Evolutionary conservation across 2,797 vertebrate genomes (phyloP).

Genomic region (Chelonia mydas): DNA sequence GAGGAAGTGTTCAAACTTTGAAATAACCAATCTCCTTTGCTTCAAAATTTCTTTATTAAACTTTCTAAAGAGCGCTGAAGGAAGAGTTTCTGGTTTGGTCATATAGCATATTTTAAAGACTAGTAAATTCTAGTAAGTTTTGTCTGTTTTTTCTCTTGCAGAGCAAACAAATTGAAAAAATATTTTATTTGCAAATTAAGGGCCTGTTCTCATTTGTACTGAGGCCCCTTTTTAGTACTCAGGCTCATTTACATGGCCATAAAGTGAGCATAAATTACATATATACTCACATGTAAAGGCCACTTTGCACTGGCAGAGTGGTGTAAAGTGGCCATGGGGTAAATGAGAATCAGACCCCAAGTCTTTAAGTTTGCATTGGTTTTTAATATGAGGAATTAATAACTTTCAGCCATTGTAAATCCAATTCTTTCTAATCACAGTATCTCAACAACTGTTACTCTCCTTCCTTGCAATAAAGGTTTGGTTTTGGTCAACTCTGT

Average conservation of each 20-base stretch:
- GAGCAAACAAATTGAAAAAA: neutral
- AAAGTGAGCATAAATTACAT: rapidly evolving
- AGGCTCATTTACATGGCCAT: neutral
- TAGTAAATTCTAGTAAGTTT: rapidly evolving
- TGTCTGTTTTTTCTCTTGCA: neutral
- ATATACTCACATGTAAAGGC: rapidly evolving
- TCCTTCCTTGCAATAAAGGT: neutral
- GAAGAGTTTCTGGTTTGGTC: neutral
- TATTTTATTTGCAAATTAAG: neutral
- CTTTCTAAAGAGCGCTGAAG: neutral
- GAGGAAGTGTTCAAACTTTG: neutral
- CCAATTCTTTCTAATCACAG: neutral
- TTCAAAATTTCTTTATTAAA: neutral
- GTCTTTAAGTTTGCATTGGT: neutral
- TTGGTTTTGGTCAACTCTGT: neutral
- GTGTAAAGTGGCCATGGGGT: rapidly evolving
- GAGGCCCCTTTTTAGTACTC: neutral
- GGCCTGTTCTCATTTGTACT: neutral
- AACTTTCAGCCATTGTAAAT: rapidly evolving
- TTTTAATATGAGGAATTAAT: neutral
- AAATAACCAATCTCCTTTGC: neutral
- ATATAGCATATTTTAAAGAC: neutral
- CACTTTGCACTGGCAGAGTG: rapidly evolving
- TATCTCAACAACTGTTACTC: neutral
- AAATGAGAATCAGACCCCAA: rapidly evolving